Conservation (phyloP, 2,113 vertebrate genomes). For the Galemys pyrenaicus region DNA sequence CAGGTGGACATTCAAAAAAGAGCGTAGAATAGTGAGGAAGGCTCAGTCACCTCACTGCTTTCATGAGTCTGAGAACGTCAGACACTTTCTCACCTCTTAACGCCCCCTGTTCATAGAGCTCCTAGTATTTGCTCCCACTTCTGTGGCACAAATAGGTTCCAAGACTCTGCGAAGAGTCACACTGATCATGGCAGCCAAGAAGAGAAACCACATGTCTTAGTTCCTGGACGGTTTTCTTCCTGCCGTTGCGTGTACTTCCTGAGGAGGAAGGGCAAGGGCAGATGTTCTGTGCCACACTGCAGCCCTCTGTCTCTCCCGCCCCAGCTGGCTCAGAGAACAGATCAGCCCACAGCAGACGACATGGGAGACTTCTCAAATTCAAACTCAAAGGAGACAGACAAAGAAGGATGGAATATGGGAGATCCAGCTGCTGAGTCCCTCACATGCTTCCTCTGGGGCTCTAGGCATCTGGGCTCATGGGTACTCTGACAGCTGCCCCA, state of each 20-base stretch:
- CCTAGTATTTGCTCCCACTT: not conserved
- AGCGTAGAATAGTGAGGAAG: too few species aligned
- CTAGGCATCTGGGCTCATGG: not conserved
- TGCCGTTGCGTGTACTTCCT: not conserved
- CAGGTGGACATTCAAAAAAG: not conserved
- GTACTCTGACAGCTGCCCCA: not conserved
- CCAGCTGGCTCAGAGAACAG: not conserved
- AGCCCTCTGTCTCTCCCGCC: not conserved
- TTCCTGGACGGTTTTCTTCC: not conserved
- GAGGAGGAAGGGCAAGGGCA: not conserved
- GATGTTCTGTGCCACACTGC: not conserved
- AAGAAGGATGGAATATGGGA: not conserved
- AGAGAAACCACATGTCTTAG: not conserved
- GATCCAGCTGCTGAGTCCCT: not conserved
- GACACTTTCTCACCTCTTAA: not conserved
- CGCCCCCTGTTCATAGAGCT: not conserved
- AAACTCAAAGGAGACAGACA: conserved; percentile 12
- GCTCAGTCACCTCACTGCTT: not conserved
- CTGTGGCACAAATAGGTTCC: not conserved
- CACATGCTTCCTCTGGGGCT: not conserved
- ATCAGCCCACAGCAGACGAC: not conserved
- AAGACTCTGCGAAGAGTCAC: not conserved
- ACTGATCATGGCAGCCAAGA: not conserved
- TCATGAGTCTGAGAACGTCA: not conserved
- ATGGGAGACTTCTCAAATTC: not conserved